phyloP scores from a whole-genome alignment of 2,888 invertebrate species.

The Vesta saturnalis region DNA sequence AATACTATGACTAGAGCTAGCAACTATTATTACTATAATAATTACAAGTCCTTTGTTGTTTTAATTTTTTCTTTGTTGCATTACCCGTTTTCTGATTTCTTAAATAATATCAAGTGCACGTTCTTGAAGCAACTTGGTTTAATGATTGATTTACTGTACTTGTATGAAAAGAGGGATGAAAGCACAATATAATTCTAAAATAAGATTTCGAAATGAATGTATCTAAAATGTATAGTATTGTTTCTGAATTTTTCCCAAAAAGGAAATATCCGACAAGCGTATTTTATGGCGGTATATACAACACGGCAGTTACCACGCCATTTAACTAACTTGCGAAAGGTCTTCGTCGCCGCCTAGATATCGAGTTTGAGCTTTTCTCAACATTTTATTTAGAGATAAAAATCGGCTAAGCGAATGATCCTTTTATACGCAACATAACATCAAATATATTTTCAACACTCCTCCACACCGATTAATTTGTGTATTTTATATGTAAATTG shows the following conservation, averaged over 20 bases:
- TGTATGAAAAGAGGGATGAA: too few relatives aligned
- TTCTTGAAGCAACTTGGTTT: too few relatives aligned
- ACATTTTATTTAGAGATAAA: constrained; percentile 33
- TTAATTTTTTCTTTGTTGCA: too few relatives aligned
- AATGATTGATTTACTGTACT: too few relatives aligned
- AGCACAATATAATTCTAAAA: not conserved
- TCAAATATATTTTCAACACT: constrained; percentile 50
- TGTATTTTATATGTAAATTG: constrained; percentile 42
- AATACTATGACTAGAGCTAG: too few relatives aligned
- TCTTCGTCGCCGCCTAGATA: constrained; percentile 28
- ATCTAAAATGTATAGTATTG: constrained; percentile 7
- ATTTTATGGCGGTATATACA: constrained; percentile 35
- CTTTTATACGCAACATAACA: constrained; percentile 48
- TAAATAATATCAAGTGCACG: too few relatives aligned
- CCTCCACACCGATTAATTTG: constrained; percentile 47
- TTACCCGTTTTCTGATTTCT: too few relatives aligned
- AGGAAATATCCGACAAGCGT: constrained; percentile 32
- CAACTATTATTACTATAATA: too few relatives aligned
- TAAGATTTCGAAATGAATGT: not conserved
- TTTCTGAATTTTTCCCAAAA: constrained; percentile 17
- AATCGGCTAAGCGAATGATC: constrained; percentile 35
- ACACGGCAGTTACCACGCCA: constrained; percentile 42
- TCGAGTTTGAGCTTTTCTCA: constrained; percentile 24
- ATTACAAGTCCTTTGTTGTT: too few relatives aligned
- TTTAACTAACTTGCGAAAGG: constrained; percentile 40